Percentiles rank a stretch among this genome's conserved stretches.
These are phyloP conservation scores for Polymixis lichenea DNA, from an alignment of 2,888 invertebrate genomes.

Conservation along the genomic window DNA sequence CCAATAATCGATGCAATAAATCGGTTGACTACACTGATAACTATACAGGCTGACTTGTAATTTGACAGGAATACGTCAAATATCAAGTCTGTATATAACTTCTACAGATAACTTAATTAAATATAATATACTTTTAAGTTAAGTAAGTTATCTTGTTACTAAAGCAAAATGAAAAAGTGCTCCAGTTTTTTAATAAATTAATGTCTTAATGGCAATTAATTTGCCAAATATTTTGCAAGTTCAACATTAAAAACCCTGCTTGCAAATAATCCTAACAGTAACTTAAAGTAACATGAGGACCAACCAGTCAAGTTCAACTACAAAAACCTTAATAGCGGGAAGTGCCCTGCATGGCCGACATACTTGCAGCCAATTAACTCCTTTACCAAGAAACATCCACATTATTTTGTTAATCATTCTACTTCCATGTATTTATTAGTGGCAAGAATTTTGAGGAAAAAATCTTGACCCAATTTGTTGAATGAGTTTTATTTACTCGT, in stretches of 20 bases:
- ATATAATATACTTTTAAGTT: too few species aligned
- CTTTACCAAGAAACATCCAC: slow-evolving; percentile 68
- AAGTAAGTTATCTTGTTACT: too few species aligned
- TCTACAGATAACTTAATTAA: too few species aligned
- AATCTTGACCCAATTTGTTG: slow-evolving; percentile 42
- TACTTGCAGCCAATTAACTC: slow-evolving; percentile 61
- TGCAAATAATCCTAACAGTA: slow-evolving; percentile 16
- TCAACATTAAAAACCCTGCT: too few species aligned
- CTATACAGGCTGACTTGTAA: too few species aligned
- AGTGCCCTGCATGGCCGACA: slow-evolving; percentile 58
- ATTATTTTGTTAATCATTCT: slow-evolving; percentile 66
- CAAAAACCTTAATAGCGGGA: slow-evolving; percentile 70
- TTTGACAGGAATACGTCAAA: too few species aligned
- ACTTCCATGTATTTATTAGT: slow-evolving; percentile 57
- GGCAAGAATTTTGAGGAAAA: slow-evolving; percentile 47
- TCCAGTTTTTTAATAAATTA: neutral
- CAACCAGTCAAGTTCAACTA: slow-evolving; percentile 39
- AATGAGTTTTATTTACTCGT: slow-evolving; percentile 10
- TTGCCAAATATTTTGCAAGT: neutral
- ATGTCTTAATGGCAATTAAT: neutral
- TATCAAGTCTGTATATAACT: too few species aligned
- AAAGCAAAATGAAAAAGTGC: too few species aligned
- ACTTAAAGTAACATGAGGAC: slow-evolving; percentile 21
- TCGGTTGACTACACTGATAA: neutral
- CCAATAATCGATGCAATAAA: neutral